Base-by-base conservation (phyloP, 2,797 vertebrate genomes). In the Cheirogaleus major region DNA sequence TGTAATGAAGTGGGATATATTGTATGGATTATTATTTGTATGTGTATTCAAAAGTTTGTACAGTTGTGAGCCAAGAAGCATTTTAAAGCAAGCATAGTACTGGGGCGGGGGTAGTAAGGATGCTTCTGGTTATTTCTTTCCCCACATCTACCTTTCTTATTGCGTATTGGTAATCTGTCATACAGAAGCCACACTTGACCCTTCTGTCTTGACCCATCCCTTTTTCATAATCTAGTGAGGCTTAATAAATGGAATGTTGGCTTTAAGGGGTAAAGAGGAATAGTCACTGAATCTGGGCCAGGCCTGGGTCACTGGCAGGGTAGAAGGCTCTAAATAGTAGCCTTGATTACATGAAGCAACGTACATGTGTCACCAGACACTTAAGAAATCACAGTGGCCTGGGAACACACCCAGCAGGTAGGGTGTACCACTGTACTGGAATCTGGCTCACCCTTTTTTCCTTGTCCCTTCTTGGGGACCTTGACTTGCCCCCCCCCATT, bases 191-290 rank as follows among this genome's bases (percentile, higher is more conserved):
- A 65, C 73, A 81, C 30, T 69, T 63, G 35, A 38, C 9, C 38
- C 41, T 78, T 75, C 13, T 67, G 3, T 82, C 81, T 91, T 48
- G 61, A 30, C 70, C 69, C 84, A 79, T 72, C 43, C 63, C 23
- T 63, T 92, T 84, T 91, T 84, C 43, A 79, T 83, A 65, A 89
- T 50, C 57, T 43, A 89, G 3, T 87, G 79, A 94, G 86, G 59
- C 25, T 85, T 89, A 92, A 25, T 90, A 88, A 91, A 65, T 93
- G 95, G 93, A 96, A 96, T 97, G 95, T 70, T 76, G 82, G 63
- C 65, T 85, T 67, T 69, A 84, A 89, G 38, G 55, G 65, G 12
- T 88, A n/a, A 78, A 91, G 80, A 59, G 38, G 35, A 63, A 70
- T 55, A 48, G 88, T 91, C 88, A 92, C 32, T 43, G 18, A 57